Percentiles rank a stretch among this genome's conserved stretches.
These are phyloP conservation scores for Cyprinella venusta DNA, from an alignment of 2,797 vertebrate species.

Conservation along the genomic window DNA sequence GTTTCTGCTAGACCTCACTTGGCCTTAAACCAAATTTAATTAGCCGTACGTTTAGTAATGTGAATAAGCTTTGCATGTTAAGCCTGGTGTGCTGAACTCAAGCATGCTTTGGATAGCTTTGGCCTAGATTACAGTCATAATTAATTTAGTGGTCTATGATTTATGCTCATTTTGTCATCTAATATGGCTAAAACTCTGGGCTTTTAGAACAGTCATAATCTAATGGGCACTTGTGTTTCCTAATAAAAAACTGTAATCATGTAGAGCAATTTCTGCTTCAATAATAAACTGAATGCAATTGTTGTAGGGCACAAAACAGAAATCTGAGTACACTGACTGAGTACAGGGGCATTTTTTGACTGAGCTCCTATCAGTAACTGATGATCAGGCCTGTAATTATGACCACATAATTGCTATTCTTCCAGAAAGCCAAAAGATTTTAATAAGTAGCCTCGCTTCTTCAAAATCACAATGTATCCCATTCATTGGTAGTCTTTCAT, in stretches of 20 bases:
- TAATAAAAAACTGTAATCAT: slow-evolving; percentile 34
- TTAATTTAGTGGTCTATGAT: slow-evolving; percentile 44
- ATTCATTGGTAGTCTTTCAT: slow-evolving; percentile 41
- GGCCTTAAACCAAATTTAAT: slow-evolving; percentile 33
- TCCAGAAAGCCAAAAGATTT: slow-evolving; percentile 30
- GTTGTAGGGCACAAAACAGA: not conserved
- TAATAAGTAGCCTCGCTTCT: slow-evolving; percentile 45
- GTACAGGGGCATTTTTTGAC: slow-evolving; percentile 19
- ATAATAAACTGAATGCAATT: slow-evolving; percentile 10
- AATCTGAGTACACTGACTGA: slow-evolving; percentile 6
- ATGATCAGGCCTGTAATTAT: slow-evolving; percentile 51
- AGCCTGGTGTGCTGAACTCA: slow-evolving; percentile 33
- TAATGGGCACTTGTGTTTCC: slow-evolving; percentile 35
- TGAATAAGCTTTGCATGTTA: slow-evolving; percentile 31
- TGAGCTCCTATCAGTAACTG: slow-evolving; percentile 39
- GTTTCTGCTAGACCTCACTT: slow-evolving; percentile 37
- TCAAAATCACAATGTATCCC: slow-evolving; percentile 40
- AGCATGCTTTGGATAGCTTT: slow-evolving; percentile 30
- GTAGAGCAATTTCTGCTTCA: not conserved
- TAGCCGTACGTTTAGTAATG: slow-evolving; percentile 33
- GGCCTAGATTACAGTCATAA: slow-evolving; percentile 31
- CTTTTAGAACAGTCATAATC: slow-evolving; percentile 15
- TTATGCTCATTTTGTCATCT: slow-evolving; percentile 46
- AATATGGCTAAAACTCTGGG: slow-evolving; percentile 21
- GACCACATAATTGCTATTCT: slow-evolving; percentile 47